These are phyloP conservation scores for Ranitomeya imitator DNA, from an alignment of 2,113 vertebrate species.

Conservation along the genomic window DNA sequence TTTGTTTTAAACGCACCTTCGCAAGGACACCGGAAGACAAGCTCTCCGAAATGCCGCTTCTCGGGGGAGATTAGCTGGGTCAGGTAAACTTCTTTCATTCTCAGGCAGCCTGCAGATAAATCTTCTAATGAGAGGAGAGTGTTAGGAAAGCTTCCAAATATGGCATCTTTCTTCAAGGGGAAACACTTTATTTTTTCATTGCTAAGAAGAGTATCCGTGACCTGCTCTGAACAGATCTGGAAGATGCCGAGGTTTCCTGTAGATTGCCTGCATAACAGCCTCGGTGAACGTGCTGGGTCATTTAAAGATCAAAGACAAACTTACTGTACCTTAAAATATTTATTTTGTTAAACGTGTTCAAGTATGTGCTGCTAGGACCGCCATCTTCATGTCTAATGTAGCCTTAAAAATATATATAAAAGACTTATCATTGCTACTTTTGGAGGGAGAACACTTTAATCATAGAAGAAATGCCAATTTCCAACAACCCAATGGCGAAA, in stretches of 20 bases:
- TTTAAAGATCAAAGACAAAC: conserved; percentile 31
- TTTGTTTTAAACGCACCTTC: conserved; percentile 19
- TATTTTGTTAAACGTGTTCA: not conserved
- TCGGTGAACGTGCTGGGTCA: not conserved
- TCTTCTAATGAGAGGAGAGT: conserved; percentile 43
- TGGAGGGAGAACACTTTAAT: not conserved
- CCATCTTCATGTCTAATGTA: not conserved
- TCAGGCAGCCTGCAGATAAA: conserved; percentile 43
- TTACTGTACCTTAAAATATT: not conserved
- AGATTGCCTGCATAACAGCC: not conserved
- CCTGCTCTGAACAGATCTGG: not conserved
- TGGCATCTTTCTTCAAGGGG: conserved; percentile 19
- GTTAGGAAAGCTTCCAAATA: conserved; percentile 39
- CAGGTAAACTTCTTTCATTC: conserved; percentile 44
- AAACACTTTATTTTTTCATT: conserved; percentile 16
- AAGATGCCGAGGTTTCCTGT: conserved; percentile 6
- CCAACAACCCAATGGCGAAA: not conserved
- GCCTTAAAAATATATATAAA: not conserved
- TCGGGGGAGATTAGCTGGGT: conserved; percentile 46
- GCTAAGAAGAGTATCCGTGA: conserved; percentile 12
- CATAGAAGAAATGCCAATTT: not conserved
- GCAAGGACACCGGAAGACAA: conserved; percentile 31
- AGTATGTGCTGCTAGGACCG: not conserved
- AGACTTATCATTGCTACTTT: not conserved
- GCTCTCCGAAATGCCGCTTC: not conserved